phyloP scores from a whole-genome alignment of 2,797 vertebrate genomes.

The Rhinoraja longicauda region DNA sequence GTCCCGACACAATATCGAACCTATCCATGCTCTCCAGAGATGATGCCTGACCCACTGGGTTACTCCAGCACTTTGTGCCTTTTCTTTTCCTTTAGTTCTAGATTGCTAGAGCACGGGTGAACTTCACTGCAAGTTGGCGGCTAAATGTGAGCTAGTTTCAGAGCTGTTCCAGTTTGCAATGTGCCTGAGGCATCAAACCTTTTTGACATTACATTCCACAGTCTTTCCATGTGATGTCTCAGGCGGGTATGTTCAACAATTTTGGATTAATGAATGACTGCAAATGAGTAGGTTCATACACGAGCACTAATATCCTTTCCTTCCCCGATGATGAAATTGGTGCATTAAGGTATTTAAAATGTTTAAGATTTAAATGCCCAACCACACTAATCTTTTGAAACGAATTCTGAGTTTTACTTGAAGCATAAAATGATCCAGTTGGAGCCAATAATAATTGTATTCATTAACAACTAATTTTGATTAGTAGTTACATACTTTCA shows the following conservation, averaged over 20 bases:
- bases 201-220: not conserved
- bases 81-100: not conserved
- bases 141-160: not conserved
- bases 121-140: not conserved
- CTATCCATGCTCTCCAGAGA: too few relatives aligned
- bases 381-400: not conserved
- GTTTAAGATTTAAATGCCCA: constrained; percentile 24
- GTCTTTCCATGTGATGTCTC: not conserved
- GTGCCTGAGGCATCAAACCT: not conserved
- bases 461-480: not conserved
- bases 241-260: constrained; percentile 3
- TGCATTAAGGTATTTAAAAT: constrained; percentile 10
- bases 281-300: not conserved
- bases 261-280: not conserved
- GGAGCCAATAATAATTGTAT: constrained; percentile 3
- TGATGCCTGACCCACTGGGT: too few relatives aligned
- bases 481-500: not conserved
- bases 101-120: not conserved
- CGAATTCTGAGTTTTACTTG: not conserved
- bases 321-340: not conserved
- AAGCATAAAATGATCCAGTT: not conserved
- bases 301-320: too few relatives aligned
- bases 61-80: too few relatives aligned
- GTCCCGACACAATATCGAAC: too few relatives aligned
- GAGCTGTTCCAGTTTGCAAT: not conserved